Evolutionary conservation across 2,113 vertebrate species (phyloP).

Genomic region (Hyperopisus bebe): DNA sequence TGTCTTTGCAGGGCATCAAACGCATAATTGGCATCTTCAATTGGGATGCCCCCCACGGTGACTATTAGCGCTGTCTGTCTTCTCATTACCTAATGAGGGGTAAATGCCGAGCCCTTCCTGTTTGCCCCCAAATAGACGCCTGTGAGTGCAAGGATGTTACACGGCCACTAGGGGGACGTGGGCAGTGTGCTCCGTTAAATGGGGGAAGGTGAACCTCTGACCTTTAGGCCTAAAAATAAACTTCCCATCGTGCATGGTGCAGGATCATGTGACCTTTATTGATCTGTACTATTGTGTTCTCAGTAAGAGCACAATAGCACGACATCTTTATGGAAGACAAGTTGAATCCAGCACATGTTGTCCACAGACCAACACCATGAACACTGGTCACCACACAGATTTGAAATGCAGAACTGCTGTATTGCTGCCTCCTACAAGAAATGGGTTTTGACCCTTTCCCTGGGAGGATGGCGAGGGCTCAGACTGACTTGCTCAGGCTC

Average conservation of each 20-base stretch:
- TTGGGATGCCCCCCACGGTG: not conserved
- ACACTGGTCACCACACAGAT: not conserved
- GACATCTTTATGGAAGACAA: not conserved
- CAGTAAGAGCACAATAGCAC: not conserved
- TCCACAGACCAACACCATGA: not conserved
- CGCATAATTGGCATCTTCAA: constrained; percentile 14
- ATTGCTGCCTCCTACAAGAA: not conserved
- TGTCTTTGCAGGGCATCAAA: constrained; percentile 2
- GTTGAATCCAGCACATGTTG: not conserved
- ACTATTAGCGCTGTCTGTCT: constrained; percentile 13
- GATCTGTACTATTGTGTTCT: not conserved
- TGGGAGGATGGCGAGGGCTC: not conserved
- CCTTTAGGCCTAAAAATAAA: not conserved
- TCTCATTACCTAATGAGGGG: constrained; percentile 16
- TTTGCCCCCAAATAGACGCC: constrained; percentile 8
- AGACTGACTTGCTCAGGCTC: not conserved
- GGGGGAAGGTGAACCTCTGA: not conserved
- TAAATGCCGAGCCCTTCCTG: constrained; percentile 14
- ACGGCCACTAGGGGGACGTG: not conserved
- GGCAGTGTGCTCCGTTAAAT: not conserved
- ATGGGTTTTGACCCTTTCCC: not conserved
- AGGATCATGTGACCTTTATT: not conserved
- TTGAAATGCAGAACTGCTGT: not conserved
- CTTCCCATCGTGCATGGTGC: not conserved
- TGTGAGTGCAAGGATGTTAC: not conserved